Conservation (phyloP, 2,113 vertebrate species). For the Aegotheles bennettii region DNA sequence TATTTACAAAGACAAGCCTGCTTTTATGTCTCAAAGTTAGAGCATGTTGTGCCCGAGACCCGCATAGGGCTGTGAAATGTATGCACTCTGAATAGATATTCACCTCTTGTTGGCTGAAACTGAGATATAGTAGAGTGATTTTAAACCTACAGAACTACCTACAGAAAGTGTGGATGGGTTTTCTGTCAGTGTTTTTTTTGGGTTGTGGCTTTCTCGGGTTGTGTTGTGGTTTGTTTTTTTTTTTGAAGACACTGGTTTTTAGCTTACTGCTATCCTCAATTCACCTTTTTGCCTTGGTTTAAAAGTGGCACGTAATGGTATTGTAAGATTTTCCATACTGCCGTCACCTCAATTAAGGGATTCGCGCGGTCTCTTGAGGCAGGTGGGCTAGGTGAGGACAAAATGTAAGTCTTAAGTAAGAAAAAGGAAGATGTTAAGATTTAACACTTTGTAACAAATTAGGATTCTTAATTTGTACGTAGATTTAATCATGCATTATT, state of each 20-base stretch:
- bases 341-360: neutral
- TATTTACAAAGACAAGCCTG: neutral
- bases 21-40: neutral
- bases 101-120: neutral
- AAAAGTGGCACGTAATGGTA: neutral
- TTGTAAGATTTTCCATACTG: neutral
- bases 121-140: neutral
- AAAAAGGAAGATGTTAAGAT: neutral
- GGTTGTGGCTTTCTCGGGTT: neutral
- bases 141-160: neutral
- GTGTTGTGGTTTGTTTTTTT: neutral
- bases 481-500: neutral
- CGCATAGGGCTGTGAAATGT: neutral
- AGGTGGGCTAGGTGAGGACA: neutral
- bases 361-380: neutral
- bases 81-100: neutral
- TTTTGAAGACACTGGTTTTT: neutral
- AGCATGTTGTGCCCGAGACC: neutral
- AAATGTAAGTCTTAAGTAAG: neutral
- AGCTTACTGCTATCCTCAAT: neutral
- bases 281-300: neutral
- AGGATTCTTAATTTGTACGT: neutral
- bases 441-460: neutral
- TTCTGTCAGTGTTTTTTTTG: no score
- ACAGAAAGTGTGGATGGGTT: neutral